phyloP scores from a whole-genome alignment of 2,113 vertebrate species.

The Nyctibius bracteatus region DNA sequence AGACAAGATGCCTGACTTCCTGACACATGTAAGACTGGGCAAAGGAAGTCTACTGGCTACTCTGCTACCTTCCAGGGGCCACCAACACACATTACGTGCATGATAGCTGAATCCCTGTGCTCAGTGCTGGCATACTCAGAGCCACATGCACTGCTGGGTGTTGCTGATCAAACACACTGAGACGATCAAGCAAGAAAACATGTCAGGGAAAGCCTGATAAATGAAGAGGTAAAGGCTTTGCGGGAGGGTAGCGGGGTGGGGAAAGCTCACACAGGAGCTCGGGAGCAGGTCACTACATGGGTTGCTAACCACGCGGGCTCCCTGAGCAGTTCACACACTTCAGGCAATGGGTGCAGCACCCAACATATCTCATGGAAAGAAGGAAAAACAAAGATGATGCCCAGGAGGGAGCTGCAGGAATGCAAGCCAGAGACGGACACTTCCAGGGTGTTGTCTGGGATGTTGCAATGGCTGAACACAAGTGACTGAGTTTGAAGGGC shows the following conservation, averaged over 20 bases:
- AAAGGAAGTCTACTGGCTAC: neutral
- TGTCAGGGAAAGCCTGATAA: neutral
- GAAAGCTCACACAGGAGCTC: neutral
- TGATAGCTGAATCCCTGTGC: neutral
- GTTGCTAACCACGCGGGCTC: rapidly evolving
- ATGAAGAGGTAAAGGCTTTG: neutral
- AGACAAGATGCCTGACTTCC: neutral
- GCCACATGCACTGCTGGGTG: rapidly evolving
- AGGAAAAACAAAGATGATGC: neutral
- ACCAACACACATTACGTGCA: neutral
- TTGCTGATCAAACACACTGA: neutral
- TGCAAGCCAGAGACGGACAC: neutral
- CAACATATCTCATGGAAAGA: rapidly evolving
- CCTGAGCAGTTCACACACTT: neutral
- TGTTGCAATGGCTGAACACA: neutral
- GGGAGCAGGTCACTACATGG: neutral
- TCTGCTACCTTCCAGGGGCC: neutral
- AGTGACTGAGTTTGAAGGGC: neutral
- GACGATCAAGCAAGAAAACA: neutral
- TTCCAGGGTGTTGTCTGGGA: neutral
- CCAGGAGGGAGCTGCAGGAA: neutral
- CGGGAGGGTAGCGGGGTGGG: rapidly evolving
- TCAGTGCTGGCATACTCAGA: neutral
- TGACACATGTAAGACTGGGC: neutral
- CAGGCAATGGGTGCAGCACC: neutral